Percentiles rank a stretch among this genome's conserved stretches.
Conservation (phyloP, 2,888 invertebrate species). For the Exephanes ischioxanthus region DNA sequence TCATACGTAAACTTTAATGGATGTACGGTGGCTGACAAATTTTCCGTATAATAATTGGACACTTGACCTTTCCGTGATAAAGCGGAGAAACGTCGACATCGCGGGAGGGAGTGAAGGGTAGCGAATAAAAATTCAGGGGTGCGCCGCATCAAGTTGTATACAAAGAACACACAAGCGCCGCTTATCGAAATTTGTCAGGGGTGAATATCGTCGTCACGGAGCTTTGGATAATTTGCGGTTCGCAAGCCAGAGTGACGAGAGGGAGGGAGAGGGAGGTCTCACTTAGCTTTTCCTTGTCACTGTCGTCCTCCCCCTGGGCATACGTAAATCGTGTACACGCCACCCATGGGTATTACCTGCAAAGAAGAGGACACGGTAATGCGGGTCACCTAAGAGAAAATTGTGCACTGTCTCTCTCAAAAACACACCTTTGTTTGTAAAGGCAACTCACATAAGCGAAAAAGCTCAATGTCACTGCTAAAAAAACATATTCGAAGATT, state of each 20-base stretch:
- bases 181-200: slow-evolving; percentile 38
- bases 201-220: slow-evolving; percentile 50
- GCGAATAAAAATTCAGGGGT: slow-evolving; percentile 40
- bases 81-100: not conserved
- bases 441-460: not conserved
- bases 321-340: slow-evolving; percentile 14
- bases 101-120: slow-evolving; percentile 12
- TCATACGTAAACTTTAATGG: not conserved
- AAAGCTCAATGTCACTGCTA: not conserved
- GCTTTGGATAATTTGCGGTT: slow-evolving; percentile 49
- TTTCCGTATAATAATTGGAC: slow-evolving; percentile 1
- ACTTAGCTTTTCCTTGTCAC: slow-evolving; percentile 33
- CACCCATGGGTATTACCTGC: not conserved
- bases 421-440: not conserved
- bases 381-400: not conserved
- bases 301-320: slow-evolving; percentile 2
- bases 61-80: slow-evolving; percentile 22
- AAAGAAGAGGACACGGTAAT: not conserved
- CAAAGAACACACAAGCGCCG: not conserved
- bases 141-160: slow-evolving; percentile 13
- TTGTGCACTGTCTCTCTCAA: not conserved
- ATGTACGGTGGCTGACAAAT: not conserved
- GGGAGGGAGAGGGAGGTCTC: not conserved
- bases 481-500: not conserved
- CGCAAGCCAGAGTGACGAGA: not conserved